Percentiles rank a stretch among this genome's conserved stretches.
These are phyloP conservation scores for Pipra filicauda DNA, from an alignment of 2,113 vertebrate species.

Conservation along the genomic window DNA sequence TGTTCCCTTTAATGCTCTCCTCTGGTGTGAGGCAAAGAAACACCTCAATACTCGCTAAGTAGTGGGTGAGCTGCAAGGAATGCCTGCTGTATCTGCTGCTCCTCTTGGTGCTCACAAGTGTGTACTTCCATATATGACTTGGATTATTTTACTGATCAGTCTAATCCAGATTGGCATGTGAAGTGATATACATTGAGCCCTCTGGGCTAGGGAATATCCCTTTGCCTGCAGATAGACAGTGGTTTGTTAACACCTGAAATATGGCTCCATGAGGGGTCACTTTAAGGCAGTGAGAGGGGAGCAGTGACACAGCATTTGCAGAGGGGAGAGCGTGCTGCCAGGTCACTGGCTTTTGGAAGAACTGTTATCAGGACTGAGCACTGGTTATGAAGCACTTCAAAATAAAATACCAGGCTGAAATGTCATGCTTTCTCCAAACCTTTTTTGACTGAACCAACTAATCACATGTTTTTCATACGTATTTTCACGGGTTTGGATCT, in stretches of 20 bases:
- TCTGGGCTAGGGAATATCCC: neutral
- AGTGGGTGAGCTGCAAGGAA: neutral
- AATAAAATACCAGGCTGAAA: conserved; percentile 25
- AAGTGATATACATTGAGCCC: neutral
- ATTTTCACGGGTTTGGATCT: neutral
- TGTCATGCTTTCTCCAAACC: conserved; percentile 26
- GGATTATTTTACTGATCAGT: neutral
- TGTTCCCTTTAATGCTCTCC: neutral
- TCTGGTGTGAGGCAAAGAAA: conserved; percentile 16
- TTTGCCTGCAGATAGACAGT: neutral
- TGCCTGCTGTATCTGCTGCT: neutral
- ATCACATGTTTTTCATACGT: neutral
- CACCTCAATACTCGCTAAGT: neutral
- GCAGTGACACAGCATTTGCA: neutral
- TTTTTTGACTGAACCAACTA: neutral
- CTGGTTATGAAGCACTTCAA: neutral
- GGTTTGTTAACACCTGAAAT: neutral
- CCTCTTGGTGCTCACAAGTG: neutral
- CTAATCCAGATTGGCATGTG: neutral
- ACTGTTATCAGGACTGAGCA: neutral
- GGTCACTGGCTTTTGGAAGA: neutral
- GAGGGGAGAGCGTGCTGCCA: neutral
- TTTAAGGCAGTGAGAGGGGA: neutral
- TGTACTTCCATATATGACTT: neutral
- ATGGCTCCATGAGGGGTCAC: neutral